Conservation (phyloP, 2,113 vertebrate genomes). For the Spea bombifrons region DNA sequence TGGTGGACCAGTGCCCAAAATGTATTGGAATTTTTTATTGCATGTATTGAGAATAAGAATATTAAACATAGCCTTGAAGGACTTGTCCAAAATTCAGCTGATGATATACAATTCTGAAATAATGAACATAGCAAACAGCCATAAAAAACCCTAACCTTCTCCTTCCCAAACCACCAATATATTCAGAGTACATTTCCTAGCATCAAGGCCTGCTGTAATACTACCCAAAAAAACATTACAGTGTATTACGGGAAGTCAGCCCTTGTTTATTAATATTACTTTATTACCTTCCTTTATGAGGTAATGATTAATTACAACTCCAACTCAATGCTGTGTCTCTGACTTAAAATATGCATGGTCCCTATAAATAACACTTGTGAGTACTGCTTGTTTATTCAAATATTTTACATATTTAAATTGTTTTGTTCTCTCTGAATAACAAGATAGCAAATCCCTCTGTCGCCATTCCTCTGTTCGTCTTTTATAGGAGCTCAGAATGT, state of each 20-base stretch:
- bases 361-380: neutral
- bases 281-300: conserved; percentile 50
- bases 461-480: too few relatives aligned
- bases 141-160: conserved; percentile 4
- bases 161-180: neutral
- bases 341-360: conserved; percentile 12
- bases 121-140: neutral
- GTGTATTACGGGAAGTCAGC: conserved; percentile 34
- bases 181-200: conserved; percentile 9
- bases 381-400: neutral
- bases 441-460: too few relatives aligned
- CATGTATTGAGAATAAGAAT: too few relatives aligned
- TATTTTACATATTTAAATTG: too few relatives aligned
- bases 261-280: conserved; percentile 55
- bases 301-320: conserved; percentile 43
- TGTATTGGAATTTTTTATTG: too few relatives aligned
- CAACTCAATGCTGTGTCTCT: conserved; percentile 16
- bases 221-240: conserved; percentile 30
- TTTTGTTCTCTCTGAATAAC: too few relatives aligned
- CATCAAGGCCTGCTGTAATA: conserved; percentile 21
- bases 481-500: too few relatives aligned
- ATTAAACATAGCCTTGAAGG: too few relatives aligned
- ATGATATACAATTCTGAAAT: neutral
- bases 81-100: too few relatives aligned
- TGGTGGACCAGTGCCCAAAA: too few relatives aligned